Percentiles rank a stretch among this genome's conserved stretches.
Conservation (phyloP, 2,797 vertebrate genomes). For the Okamejei kenojei region DNA sequence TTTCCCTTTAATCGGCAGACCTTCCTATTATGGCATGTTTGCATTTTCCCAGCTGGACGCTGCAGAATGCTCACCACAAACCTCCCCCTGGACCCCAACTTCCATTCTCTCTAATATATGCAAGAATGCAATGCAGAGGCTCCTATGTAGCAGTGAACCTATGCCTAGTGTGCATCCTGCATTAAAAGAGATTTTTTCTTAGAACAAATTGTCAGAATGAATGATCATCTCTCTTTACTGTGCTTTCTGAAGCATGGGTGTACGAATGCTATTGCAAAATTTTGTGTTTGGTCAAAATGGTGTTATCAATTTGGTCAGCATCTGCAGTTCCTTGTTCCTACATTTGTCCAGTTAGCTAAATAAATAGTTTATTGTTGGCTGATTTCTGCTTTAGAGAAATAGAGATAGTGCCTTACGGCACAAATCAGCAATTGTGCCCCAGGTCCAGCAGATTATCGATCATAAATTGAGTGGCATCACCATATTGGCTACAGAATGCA, state of each 20-base stretch:
- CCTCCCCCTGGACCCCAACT: too few species aligned
- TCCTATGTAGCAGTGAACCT: neutral
- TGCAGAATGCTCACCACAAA: too few species aligned
- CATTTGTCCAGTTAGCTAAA: too few species aligned
- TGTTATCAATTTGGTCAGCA: too few species aligned
- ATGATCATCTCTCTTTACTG: neutral
- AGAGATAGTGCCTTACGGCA: neutral
- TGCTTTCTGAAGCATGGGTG: neutral
- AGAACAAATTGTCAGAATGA: neutral
- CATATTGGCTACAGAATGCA: neutral
- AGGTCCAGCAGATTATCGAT: neutral
- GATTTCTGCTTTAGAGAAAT: neutral
- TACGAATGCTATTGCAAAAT: neutral
- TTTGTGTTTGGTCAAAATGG: neutral
- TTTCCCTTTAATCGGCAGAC: too few species aligned
- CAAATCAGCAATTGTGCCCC: neutral
- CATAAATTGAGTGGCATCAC: neutral
- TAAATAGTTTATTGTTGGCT: neutral
- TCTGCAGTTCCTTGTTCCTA: too few species aligned
- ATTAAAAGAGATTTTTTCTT: neutral
- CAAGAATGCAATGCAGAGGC: neutral
- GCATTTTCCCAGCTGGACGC: too few species aligned
- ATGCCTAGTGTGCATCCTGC: too few species aligned
- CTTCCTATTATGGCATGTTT: too few species aligned
- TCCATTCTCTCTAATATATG: neutral